Percentiles rank a stretch among this genome's conserved stretches.
phyloP scores from a whole-genome alignment of 2,113 vertebrate genomes.

The Columba livia region DNA sequence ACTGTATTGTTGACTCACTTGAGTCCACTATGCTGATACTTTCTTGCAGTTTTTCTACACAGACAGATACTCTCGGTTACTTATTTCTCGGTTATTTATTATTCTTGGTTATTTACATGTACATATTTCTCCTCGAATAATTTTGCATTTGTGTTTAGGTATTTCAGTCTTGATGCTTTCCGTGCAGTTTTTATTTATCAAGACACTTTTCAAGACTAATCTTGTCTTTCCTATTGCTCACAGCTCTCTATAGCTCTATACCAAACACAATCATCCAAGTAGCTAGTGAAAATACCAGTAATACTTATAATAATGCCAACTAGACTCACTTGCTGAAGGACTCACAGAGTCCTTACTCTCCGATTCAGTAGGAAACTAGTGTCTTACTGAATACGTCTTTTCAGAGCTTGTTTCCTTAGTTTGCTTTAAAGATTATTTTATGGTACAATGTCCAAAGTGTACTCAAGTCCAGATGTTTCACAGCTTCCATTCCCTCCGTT shows the following conservation, averaged over 20 bases:
- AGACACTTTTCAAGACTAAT: background rate
- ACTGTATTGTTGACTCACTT: background rate
- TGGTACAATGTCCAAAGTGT: background rate
- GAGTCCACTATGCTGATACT: background rate
- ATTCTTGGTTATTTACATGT: background rate
- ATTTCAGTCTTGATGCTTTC: background rate
- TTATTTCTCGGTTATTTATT: background rate
- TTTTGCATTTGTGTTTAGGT: background rate
- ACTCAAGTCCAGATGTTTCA: background rate
- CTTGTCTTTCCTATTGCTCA: background rate
- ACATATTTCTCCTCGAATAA: background rate
- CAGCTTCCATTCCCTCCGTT: accelerated
- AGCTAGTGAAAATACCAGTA: background rate
- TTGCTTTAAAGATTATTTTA: background rate
- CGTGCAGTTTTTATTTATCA: background rate
- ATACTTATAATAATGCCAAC: background rate
- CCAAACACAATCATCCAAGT: background rate
- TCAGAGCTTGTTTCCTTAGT: background rate
- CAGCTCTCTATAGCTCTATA: background rate
- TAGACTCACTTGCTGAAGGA: background rate
- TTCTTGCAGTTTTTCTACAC: background rate
- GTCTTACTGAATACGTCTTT: background rate
- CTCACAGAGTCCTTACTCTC: background rate
- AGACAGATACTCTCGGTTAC: background rate
- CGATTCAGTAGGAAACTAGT: background rate